Percentiles rank a stretch among this genome's conserved stretches.
These are phyloP conservation scores for Anomalospiza imberbis DNA, from an alignment of 2,797 vertebrate genomes.

Conservation along the genomic window DNA sequence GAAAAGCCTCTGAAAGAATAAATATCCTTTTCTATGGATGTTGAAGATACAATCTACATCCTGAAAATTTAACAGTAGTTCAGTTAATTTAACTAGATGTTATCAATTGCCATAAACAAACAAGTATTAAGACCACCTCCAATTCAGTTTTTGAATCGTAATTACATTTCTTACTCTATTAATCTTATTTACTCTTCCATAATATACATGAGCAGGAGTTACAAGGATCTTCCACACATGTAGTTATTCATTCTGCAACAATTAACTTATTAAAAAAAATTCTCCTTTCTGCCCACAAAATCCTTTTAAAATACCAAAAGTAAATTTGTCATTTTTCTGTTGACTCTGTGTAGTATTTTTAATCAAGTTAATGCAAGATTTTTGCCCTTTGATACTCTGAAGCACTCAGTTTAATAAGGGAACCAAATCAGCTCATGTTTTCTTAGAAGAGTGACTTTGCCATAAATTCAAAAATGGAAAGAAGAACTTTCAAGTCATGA, in stretches of 20 bases:
- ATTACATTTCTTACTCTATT: not conserved
- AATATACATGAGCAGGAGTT: not conserved
- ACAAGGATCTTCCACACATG: not conserved
- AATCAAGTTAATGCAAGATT: conserved; percentile 47
- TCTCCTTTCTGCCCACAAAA: not conserved
- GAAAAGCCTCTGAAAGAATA: not conserved
- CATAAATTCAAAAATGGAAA: not conserved
- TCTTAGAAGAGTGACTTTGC: not conserved
- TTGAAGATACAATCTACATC: not conserved
- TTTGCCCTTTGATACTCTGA: not conserved
- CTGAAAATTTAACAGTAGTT: not conserved
- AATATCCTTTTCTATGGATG: rapidly evolving
- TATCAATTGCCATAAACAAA: not conserved
- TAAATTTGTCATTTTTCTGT: not conserved
- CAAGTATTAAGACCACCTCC: not conserved
- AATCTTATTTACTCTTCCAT: not conserved
- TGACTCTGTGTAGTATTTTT: not conserved
- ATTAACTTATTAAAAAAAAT: not conserved
- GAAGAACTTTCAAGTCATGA: not conserved
- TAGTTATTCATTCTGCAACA: not conserved
- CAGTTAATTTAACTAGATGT: not conserved
- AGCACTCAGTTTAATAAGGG: conserved; percentile 6
- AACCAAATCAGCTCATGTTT: not conserved
- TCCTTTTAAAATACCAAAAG: not conserved
- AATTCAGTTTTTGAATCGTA: not conserved